These are phyloP conservation scores for Atherinosoma microstoma DNA, from an alignment of 2,797 vertebrate genomes.

Conservation along the genomic window DNA sequence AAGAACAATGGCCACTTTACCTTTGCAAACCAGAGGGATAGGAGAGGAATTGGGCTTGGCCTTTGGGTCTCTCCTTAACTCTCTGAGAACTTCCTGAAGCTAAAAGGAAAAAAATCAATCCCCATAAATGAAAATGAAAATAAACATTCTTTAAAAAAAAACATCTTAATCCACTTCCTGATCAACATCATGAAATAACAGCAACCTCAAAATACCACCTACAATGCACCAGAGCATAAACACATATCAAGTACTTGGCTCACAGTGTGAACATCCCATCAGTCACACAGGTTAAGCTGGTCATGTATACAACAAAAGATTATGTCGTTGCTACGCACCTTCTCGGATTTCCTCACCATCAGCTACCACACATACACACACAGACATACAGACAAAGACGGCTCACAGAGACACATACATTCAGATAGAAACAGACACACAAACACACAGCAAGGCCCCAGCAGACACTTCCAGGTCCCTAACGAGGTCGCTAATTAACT, in stretches of 20 bases:
- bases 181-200: constrained; percentile 1
- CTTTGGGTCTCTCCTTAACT: no score
- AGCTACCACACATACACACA: constrained; percentile 17
- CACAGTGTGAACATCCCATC: constrained; percentile 42
- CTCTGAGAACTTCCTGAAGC: no score
- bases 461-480: constrained; percentile 85
- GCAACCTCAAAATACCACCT: constrained; percentile 5
- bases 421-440: constrained; percentile 24
- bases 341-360: constrained; percentile 41
- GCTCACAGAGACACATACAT: constrained; percentile 27
- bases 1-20: no score
- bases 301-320: constrained; percentile 62
- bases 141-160: background rate
- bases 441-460: constrained; percentile 58
- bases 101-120: no score
- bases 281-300: constrained; percentile 40
- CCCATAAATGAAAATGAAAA: background rate
- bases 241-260: constrained; percentile 20
- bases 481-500: constrained; percentile 90
- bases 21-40: no score
- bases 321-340: constrained; percentile 32
- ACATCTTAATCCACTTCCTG: background rate
- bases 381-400: constrained; percentile 28
- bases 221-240: constrained; percentile 27
- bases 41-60: no score